These are phyloP conservation scores for Plestiodon gilberti DNA, from an alignment of 2,113 vertebrate genomes.

Conservation along the genomic window DNA sequence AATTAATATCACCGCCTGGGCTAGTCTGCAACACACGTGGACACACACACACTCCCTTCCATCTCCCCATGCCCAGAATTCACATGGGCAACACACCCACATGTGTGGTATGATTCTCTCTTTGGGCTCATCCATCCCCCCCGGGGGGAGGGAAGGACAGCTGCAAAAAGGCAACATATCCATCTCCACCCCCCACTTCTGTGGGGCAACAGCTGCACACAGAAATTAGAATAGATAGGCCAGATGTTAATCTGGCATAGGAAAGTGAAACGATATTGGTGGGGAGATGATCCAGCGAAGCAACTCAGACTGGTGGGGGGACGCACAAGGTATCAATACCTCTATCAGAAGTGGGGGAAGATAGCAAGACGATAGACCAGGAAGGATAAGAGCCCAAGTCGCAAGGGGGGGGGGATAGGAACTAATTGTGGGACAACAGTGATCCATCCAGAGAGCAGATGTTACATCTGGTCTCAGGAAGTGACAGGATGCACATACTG, in stretches of 20 bases:
- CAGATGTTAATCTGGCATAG: not conserved
- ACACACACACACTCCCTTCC: too few relatives aligned
- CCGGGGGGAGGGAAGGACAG: not conserved
- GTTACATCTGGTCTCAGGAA: not conserved
- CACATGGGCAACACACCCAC: too few relatives aligned
- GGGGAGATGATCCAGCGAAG: not conserved
- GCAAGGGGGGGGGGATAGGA: not conserved
- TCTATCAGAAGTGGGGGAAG: not conserved
- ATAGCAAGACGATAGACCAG: not conserved
- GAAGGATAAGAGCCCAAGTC: not conserved
- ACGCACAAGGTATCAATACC: not conserved
- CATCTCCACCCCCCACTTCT: not conserved
- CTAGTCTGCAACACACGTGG: too few relatives aligned
- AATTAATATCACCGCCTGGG: too few relatives aligned
- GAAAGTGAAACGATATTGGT: not conserved
- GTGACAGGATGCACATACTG: not conserved
- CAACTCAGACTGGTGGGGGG: not conserved
- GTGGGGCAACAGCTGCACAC: not conserved
- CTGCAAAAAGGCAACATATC: not conserved
- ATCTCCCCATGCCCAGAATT: too few relatives aligned
- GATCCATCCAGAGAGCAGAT: not conserved
- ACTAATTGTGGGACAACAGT: too few relatives aligned
- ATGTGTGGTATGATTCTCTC: not conserved
- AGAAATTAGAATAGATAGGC: not conserved
- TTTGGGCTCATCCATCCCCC: too few relatives aligned